Base-by-base conservation (phyloP, 2,113 vertebrate species). In the Psilopsiagon aymara region DNA sequence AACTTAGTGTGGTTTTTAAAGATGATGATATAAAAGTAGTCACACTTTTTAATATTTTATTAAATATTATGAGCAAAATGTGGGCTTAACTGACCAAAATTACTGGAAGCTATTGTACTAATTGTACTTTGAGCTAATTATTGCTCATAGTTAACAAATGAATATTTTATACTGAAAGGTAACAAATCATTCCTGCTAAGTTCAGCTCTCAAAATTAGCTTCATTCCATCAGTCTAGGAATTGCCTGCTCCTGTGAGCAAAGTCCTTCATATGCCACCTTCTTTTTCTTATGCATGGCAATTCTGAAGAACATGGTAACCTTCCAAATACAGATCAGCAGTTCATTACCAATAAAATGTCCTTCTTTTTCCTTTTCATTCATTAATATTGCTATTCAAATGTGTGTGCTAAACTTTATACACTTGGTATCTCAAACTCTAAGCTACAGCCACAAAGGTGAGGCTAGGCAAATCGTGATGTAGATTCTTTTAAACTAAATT, bases 1-100 rank as follows among this genome's bases (percentile, higher is more conserved):
- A 98, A 98, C 98, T 98, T 97, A 98, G 96, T 97, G 95, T 97
- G 98, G 95, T 97, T 98, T 99, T 99, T 98, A 98, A 98, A 98
- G 95, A 96, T 94, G 97, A 98, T 98, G 98, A 98, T 97, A 99
- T 98, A 98, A 98, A 98, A 98, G 98, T 96, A 98, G 98, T 98
- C 97, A 98, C 97, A 98, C 74, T 96, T 98, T 98, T 95, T 78
- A 98, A 98, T 97, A 97, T 98, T 98, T 97, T 98, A 98, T 97
- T 98, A 96, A 97, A 97, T 98, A 98, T 97, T 92, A 97, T 97
- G 95, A 97, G 91, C 93, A 97, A 98, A 98, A 97, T 96, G 96
- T 97, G 94, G 94, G 94, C 81, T 93, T 90, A 83, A 83, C 85
- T 90, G 93, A 95, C 87, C 94, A 93, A 97, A 93, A 97, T 98